These are phyloP conservation scores for Clepsis dumicolana DNA, from an alignment of 2,888 invertebrate species.

Conservation along the genomic window DNA sequence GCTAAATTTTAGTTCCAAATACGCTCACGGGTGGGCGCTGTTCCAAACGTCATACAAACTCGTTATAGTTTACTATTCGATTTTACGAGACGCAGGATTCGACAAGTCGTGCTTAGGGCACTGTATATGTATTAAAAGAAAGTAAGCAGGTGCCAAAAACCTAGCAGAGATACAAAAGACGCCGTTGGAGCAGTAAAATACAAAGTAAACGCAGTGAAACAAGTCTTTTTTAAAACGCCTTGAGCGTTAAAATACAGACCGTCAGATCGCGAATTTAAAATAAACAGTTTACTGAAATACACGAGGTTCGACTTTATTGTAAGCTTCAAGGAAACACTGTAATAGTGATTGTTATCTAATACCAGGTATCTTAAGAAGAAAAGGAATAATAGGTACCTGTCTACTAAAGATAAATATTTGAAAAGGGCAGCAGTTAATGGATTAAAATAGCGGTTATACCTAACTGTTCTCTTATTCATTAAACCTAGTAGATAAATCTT, in stretches of 20 bases:
- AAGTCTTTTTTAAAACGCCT: conserved; percentile 38
- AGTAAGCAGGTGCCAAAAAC: conserved; percentile 18
- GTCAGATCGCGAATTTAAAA: conserved; percentile 54
- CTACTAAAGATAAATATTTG: not conserved
- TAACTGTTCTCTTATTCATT: too few species aligned
- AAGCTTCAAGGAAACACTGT: conserved; percentile 50
- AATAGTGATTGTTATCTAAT: not conserved
- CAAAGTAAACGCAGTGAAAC: conserved; percentile 28
- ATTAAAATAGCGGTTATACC: too few species aligned
- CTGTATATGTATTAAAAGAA: too few species aligned
- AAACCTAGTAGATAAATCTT: too few species aligned
- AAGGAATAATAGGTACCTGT: too few species aligned
- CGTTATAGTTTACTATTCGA: too few species aligned
- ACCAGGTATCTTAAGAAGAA: not conserved
- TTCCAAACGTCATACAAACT: too few species aligned
- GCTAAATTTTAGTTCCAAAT: too few species aligned
- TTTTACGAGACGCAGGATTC: too few species aligned
- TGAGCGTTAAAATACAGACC: conserved; percentile 49
- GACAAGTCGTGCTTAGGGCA: too few species aligned
- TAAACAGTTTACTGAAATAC: conserved; percentile 62
- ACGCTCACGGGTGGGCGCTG: too few species aligned
- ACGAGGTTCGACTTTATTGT: conserved; percentile 51
- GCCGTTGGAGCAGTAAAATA: conserved; percentile 23
- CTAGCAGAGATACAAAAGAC: conserved; percentile 13
- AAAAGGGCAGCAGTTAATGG: not conserved